Percentiles rank a stretch among this genome's conserved stretches.
Evolutionary conservation across 2,113 vertebrate species (phyloP).

Genomic region (Patagioenas fasciata): DNA sequence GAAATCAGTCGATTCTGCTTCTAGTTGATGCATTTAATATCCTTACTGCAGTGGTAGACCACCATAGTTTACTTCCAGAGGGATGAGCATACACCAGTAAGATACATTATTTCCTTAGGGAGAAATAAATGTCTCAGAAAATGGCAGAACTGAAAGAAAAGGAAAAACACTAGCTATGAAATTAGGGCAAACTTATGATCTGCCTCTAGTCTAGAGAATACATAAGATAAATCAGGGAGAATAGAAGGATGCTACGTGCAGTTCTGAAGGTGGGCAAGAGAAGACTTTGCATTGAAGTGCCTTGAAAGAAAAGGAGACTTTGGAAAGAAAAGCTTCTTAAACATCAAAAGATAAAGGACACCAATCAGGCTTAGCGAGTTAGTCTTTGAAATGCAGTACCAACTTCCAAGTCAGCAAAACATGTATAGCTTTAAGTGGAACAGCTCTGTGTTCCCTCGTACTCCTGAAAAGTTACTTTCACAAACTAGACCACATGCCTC

Average conservation of each 20-base stretch:
- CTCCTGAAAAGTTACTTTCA: not conserved
- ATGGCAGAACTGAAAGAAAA: not conserved
- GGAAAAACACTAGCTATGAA: not conserved
- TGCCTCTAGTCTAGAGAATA: not conserved
- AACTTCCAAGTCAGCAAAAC: conserved; percentile 50
- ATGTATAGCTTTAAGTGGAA: conserved; percentile 10
- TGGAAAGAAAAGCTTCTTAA: not conserved
- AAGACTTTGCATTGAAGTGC: not conserved
- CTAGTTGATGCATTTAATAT: not conserved
- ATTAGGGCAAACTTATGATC: not conserved
- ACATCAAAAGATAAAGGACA: conserved; percentile 32
- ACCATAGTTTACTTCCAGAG: not conserved
- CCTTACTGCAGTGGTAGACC: not conserved
- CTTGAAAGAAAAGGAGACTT: conserved; percentile 7
- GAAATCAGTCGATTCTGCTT: not conserved
- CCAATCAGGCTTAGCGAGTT: not conserved
- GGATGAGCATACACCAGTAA: not conserved
- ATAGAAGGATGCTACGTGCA: not conserved
- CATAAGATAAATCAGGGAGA: not conserved
- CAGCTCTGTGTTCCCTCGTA: not conserved
- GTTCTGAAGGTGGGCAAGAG: not conserved
- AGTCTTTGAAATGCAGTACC: conserved; percentile 28
- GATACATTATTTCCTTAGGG: not conserved
- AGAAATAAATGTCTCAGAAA: not conserved
- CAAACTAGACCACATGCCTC: not conserved